Conservation (phyloP, 2,797 vertebrate genomes). For the Steatocranus sp. region DNA sequence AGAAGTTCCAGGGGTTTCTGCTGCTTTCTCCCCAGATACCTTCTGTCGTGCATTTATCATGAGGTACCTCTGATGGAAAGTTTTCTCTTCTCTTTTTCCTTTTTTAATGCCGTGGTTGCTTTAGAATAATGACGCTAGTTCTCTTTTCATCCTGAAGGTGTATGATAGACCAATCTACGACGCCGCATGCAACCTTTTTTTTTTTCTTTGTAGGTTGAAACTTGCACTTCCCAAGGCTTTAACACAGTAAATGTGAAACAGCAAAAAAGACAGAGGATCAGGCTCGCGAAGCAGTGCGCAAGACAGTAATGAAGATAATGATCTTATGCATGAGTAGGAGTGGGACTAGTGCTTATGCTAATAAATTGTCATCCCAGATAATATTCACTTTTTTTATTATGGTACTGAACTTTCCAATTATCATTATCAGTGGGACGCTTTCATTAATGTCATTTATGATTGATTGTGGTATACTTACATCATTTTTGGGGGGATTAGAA, state of each 20-base stretch:
- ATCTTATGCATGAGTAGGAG: not conserved
- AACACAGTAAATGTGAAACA: not conserved
- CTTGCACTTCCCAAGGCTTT: not conserved
- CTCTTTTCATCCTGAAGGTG: not conserved
- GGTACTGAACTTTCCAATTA: constrained; percentile 35
- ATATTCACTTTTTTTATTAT: constrained; percentile 38
- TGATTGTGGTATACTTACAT: constrained; percentile 8
- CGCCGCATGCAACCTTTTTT: not conserved
- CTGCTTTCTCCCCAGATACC: not conserved
- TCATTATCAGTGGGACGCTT: constrained; percentile 25
- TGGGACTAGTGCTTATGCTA: not conserved
- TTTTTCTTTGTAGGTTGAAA: not conserved
- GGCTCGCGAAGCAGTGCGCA: not conserved
- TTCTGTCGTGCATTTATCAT: constrained; percentile 6
- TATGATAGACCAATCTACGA: not conserved
- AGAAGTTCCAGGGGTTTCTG: not conserved
- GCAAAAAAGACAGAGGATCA: not conserved
- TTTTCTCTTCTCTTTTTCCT: not conserved
- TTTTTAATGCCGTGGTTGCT: not conserved
- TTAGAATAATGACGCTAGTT: not conserved
- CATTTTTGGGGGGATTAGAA: not conserved
- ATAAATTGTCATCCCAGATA: constrained; percentile 17
- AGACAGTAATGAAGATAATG: constrained; percentile 14
- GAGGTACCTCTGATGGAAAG: not conserved
- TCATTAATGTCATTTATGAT: constrained; percentile 45